phyloP scores from a whole-genome alignment of 2,888 invertebrate genomes.

The Pedicia rivosa region DNA sequence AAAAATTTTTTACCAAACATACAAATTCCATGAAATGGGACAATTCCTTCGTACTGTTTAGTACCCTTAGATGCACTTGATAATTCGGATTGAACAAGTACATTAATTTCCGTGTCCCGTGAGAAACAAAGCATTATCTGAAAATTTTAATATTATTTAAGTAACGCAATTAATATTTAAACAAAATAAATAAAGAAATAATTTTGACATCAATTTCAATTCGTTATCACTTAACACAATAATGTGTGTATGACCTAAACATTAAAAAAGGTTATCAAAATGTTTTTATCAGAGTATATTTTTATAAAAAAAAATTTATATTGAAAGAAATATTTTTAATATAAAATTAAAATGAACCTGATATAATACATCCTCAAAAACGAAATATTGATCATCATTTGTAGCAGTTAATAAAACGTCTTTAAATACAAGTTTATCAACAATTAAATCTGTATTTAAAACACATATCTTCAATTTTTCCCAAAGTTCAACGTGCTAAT shows the following conservation, averaged over 20 bases:
- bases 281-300: no score
- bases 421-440: constrained; percentile 88
- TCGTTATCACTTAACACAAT: no score
- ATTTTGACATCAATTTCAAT: no score
- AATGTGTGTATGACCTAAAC: no score
- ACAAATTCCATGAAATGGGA: constrained; percentile 93
- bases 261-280: no score
- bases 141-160: no score
- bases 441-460: constrained; percentile 76
- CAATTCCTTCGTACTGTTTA: constrained; percentile 43
- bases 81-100: constrained; percentile 43
- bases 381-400: constrained; percentile 96
- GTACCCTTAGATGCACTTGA: constrained; percentile 21
- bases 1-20: constrained; percentile 67
- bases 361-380: constrained; percentile 89
- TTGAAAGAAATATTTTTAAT: constrained; percentile 6
- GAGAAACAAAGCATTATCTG: constrained; percentile 85
- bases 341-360: no score
- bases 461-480: constrained; percentile 67
- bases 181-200: no score
- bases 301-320: background rate
- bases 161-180: no score
- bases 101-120: constrained; percentile 66
- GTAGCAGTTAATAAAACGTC: constrained; percentile 92
- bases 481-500: constrained; percentile 57